Base-by-base conservation (phyloP, 2,113 vertebrate genomes). In the Craseonycteris thonglongyai region DNA sequence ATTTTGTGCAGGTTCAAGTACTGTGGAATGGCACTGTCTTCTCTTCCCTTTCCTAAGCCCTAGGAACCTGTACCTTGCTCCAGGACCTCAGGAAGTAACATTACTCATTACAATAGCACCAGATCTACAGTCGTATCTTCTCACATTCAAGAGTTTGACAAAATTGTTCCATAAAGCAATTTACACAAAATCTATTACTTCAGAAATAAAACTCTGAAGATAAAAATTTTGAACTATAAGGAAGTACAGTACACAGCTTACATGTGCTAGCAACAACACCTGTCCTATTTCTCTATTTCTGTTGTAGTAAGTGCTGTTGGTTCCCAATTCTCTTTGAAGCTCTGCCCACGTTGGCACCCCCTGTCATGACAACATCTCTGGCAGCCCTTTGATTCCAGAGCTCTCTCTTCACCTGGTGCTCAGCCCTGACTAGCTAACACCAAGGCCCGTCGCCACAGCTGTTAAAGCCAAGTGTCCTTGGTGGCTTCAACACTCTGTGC, bases 241-340 rank as follows among this genome's bases (percentile, higher is more conserved):
- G 40, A 92, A 87, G 61, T 38, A 40, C 5, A 42, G 26, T 85
- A 61, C 76, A 92, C 6, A 49, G 3, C 4, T 49, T 58, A 35
- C 1, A 30, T 18, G 42, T n/a, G 74, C 56, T 24, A 89, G n/a
- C 35, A 91, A 45, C 40, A 72, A 95, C 79, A 71, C 65, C 35
- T 86, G 28, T 61, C 76, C 35, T 51, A 26, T 51, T 82, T 66
- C 80, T 94, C 54, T 56, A 38, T 63, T 94, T 95, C 58, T 78
- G 45, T 94, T 93, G 21, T 80, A 79, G 51, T 66, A 88, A 88
- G 49, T n/a, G 56, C 45, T 11, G 8, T n/a, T n/a, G 18, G 30
- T 75, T 96, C 91, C 78, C 30, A 76, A 40, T 88, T 95, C 91
- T 95, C 93, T 95, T 74, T 91, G 91, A 96, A 96, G 72, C 68